Conservation (phyloP, 1,140 invertebrate genomes). For the Atta texana region DNA sequence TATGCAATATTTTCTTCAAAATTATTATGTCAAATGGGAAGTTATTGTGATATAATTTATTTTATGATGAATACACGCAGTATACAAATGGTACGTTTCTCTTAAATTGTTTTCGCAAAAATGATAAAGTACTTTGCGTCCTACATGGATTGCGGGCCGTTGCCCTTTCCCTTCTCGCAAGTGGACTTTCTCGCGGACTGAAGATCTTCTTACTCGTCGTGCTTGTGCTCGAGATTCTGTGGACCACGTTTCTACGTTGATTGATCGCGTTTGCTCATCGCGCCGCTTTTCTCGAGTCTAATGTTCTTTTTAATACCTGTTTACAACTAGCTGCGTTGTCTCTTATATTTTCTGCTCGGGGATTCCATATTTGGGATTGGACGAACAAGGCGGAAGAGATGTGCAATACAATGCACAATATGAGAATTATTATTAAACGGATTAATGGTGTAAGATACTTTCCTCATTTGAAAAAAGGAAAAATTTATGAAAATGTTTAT, state of each 20-base stretch:
- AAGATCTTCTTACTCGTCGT: conserved; percentile 49
- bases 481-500: neutral
- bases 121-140: neutral
- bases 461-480: neutral
- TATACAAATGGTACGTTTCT: neutral
- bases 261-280: conserved; percentile 59
- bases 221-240: conserved; percentile 27
- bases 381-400: neutral
- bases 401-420: neutral
- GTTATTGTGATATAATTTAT: neutral
- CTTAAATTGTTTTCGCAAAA: conserved; percentile 13
- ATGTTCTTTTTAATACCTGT: conserved; percentile 62
- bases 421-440: neutral
- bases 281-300: conserved; percentile 49
- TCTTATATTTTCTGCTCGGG: conserved; percentile 14
- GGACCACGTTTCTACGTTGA: conserved; percentile 49
- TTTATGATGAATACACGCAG: neutral
- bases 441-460: neutral
- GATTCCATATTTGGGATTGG: conserved; percentile 34
- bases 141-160: conserved; percentile 19
- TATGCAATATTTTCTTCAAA: neutral
- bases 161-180: conserved; percentile 40
- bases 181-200: conserved; percentile 8
- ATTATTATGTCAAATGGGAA: neutral
- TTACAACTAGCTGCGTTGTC: conserved; percentile 31